These are phyloP conservation scores for Eupithecia dodoneata DNA, from an alignment of 2,888 invertebrate species.

Conservation along the genomic window DNA sequence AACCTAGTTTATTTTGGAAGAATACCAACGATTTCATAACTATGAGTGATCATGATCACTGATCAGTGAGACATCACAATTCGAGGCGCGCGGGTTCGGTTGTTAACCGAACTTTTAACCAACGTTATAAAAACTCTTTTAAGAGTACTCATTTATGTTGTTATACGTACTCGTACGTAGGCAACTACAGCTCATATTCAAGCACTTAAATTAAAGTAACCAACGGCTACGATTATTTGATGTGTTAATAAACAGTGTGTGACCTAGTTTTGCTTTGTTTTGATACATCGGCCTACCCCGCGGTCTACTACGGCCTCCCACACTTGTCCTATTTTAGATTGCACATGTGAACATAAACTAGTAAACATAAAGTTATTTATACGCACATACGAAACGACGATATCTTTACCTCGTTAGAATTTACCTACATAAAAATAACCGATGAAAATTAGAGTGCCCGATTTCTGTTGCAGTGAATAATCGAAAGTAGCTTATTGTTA, in stretches of 20 bases:
- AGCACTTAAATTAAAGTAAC: conserved; percentile 10
- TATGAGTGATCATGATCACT: too few relatives aligned
- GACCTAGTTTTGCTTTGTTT: conserved; percentile 72
- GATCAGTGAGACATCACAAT: too few relatives aligned
- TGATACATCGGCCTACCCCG: conserved; percentile 57
- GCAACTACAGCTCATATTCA: not conserved
- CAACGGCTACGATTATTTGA: conserved; percentile 4
- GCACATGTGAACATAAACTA: conserved; percentile 63
- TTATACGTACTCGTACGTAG: not conserved
- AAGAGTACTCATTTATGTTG: not conserved
- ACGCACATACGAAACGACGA: not conserved
- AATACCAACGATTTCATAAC: too few relatives aligned
- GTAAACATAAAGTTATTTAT: conserved; percentile 54
- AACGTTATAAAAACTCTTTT: too few relatives aligned
- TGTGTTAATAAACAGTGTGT: conserved; percentile 43
- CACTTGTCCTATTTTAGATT: conserved; percentile 75
- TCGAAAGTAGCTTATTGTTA: not conserved
- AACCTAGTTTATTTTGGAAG: too few relatives aligned
- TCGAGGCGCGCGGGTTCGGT: too few relatives aligned
- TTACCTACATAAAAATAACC: not conserved
- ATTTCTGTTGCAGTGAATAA: not conserved
- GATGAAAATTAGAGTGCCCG: not conserved
- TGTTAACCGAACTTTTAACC: too few relatives aligned
- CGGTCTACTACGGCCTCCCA: conserved; percentile 68
- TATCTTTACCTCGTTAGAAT: not conserved